Conservation (phyloP, 2,797 vertebrate genomes). For the Coccyzus lansbergi region DNA sequence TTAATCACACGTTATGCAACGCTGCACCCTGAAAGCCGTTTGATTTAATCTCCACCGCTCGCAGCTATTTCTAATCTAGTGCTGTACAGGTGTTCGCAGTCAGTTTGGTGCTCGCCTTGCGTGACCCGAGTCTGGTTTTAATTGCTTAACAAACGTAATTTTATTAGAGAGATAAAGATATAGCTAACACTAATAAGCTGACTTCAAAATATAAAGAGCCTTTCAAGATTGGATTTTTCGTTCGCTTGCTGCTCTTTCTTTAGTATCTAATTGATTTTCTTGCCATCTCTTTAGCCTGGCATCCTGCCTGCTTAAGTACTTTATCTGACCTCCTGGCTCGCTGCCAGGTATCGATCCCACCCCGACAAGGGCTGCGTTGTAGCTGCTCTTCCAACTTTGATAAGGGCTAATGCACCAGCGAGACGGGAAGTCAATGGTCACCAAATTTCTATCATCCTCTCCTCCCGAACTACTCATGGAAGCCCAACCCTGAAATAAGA, state of each 20-base stretch:
- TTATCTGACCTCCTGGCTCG: constrained; percentile 84
- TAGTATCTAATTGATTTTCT: constrained; percentile 86
- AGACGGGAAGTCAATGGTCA: constrained; percentile 80
- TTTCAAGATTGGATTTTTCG: constrained; percentile 82
- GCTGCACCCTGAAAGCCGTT: constrained; percentile 21
- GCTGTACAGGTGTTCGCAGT: constrained; percentile 61
- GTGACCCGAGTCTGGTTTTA: constrained; percentile 71
- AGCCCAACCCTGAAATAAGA: constrained; percentile 66
- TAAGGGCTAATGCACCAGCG: constrained; percentile 79
- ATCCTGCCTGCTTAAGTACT: constrained; percentile 86
- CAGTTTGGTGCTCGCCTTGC: constrained; percentile 50
- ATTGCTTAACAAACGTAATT: constrained; percentile 80
- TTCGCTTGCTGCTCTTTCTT: constrained; percentile 82
- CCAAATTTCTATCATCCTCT: constrained; percentile 76
- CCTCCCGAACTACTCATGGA: constrained; percentile 52
- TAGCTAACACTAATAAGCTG: constrained; percentile 75
- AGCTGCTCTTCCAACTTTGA: constrained; percentile 81
- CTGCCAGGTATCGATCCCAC: constrained; percentile 81
- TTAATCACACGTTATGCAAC: constrained; percentile 54
- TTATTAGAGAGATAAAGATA: constrained; percentile 80
- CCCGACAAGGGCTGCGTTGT: constrained; percentile 73
- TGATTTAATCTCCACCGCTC: constrained; percentile 35
- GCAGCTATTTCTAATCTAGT: constrained; percentile 26
- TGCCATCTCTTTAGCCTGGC: constrained; percentile 87
- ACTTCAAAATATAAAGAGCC: constrained; percentile 76